Conservation (phyloP, 2,888 invertebrate genomes). For the Habroteleia sp. region DNA sequence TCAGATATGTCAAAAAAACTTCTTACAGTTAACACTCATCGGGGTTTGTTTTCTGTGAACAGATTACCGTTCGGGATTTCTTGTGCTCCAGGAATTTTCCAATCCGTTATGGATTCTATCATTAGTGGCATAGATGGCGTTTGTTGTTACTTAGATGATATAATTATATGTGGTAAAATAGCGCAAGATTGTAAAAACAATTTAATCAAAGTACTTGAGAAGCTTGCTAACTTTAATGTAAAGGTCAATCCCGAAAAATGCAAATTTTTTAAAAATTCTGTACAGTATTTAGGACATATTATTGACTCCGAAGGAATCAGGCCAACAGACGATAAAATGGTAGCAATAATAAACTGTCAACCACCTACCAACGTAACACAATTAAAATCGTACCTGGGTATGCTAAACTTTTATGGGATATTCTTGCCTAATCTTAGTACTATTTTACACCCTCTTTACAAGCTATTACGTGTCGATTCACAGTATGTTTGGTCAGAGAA, state of each 20-base stretch:
- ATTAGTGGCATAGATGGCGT: background rate
- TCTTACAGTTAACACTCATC: slow-evolving; percentile 14
- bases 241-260: slow-evolving; percentile 21
- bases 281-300: slow-evolving; percentile 29
- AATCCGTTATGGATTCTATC: slow-evolving; percentile 33
- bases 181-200: slow-evolving; percentile 8
- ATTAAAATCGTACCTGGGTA: slow-evolving; percentile 70
- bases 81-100: slow-evolving; percentile 30
- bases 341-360: slow-evolving; percentile 24
- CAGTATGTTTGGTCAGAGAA: slow-evolving; percentile 6
- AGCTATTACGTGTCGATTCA: slow-evolving; percentile 5
- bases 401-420: slow-evolving; percentile 72
- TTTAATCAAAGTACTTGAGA: slow-evolving; percentile 2
- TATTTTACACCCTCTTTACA: slow-evolving; percentile 32
- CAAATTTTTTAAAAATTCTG: slow-evolving; percentile 13
- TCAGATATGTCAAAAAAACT: slow-evolving; percentile 20
- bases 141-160: slow-evolving; percentile 78
- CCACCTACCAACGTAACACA: slow-evolving; percentile 61
- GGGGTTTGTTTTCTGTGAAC: slow-evolving; percentile 21
- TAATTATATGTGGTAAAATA: slow-evolving; percentile 25
- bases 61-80: slow-evolving; percentile 29
- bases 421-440: slow-evolving; percentile 64
- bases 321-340: slow-evolving; percentile 30
- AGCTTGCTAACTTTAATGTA: slow-evolving; percentile 5
- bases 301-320: slow-evolving; percentile 20